Conservation (phyloP, 2,113 vertebrate genomes). For the Oreocharis arfaki region DNA sequence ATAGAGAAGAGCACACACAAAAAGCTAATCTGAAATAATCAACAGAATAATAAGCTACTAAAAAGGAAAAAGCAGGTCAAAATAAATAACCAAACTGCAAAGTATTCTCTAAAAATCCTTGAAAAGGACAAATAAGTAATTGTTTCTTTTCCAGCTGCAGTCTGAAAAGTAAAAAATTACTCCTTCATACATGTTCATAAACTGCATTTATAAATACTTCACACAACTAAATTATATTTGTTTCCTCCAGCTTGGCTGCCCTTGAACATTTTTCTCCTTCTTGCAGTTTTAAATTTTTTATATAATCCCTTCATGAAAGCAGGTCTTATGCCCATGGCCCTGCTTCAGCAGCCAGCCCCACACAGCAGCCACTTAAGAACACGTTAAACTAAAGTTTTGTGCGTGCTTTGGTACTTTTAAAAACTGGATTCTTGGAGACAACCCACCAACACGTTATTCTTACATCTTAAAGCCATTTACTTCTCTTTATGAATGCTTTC, state of each 20-base stretch:
- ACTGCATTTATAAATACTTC: conserved; percentile 29
- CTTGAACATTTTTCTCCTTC: conserved; percentile 15
- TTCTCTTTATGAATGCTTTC: conserved; percentile 34
- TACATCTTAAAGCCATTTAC: conserved; percentile 38
- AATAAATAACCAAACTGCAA: not conserved
- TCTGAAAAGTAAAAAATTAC: conserved; percentile 7
- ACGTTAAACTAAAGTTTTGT: not conserved
- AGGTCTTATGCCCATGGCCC: not conserved
- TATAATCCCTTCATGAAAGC: conserved; percentile 3
- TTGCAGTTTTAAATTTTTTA: not conserved
- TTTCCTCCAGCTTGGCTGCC: conserved; percentile 34
- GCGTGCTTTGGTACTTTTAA: not conserved
- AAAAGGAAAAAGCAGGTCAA: not conserved
- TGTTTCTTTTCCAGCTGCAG: not conserved
- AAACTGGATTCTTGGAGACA: not conserved
- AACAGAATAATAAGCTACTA: not conserved
- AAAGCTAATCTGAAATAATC: not conserved
- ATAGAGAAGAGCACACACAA: not conserved
- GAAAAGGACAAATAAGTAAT: conserved; percentile 16
- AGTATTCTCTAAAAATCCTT: not conserved
- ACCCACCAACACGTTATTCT: not conserved
- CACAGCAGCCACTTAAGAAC: not conserved
- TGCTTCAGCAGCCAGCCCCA: not conserved
- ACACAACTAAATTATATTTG: not conserved
- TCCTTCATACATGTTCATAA: not conserved